phyloP scores from a whole-genome alignment of 2,113 vertebrate species.

The Dipodomys merriami region DNA sequence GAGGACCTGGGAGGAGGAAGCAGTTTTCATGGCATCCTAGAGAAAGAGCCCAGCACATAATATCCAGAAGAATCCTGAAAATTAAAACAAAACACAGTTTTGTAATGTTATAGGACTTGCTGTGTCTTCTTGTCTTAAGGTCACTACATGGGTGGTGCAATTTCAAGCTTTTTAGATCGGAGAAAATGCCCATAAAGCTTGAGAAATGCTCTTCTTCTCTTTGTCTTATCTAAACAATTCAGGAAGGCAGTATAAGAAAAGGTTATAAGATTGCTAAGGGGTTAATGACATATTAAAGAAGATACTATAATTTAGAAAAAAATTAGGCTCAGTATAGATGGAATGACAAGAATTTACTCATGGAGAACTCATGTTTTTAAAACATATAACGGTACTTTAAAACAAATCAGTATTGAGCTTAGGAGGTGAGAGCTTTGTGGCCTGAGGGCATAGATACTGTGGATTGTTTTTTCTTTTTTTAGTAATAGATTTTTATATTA shows the following conservation, averaged over 20 bases:
- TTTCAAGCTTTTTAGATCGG: conserved; percentile 8
- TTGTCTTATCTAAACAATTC: neutral
- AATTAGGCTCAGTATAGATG: neutral
- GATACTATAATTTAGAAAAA: conserved; percentile 14
- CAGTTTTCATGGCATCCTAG: neutral
- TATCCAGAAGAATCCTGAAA: neutral
- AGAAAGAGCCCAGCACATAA: neutral
- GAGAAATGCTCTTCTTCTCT: conserved; percentile 1
- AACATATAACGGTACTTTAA: neutral
- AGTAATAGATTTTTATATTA: conserved; percentile 12
- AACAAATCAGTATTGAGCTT: neutral
- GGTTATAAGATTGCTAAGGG: neutral
- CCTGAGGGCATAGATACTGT: neutral
- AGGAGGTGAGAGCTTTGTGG: neutral
- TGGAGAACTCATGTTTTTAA: neutral
- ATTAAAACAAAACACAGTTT: neutral
- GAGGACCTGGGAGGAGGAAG: neutral
- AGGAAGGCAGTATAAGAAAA: neutral
- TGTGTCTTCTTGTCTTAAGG: neutral
- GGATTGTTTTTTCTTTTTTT: neutral
- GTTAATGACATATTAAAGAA: neutral
- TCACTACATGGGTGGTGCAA: neutral
- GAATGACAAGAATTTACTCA: neutral
- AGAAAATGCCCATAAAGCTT: neutral
- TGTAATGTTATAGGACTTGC: neutral